Percentiles rank a stretch among this genome's conserved stretches.
Conservation (phyloP, 2,113 vertebrate species). For the Chaetura pelagica region DNA sequence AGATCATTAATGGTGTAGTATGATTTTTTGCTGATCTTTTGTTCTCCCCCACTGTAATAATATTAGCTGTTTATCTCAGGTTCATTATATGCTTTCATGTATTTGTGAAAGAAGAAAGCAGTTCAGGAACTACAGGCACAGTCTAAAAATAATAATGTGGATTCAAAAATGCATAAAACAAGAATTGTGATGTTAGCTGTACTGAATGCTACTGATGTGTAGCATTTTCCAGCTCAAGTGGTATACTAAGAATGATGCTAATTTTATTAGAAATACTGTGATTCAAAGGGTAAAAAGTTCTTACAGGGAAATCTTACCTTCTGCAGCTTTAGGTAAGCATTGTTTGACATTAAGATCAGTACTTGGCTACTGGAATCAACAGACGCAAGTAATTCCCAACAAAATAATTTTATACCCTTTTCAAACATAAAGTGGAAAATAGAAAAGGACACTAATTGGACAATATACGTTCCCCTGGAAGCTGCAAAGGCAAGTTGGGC, state of each 20-base stretch:
- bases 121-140: not conserved
- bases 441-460: slow-evolving; percentile 5
- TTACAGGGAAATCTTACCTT: not conserved
- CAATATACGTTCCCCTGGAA: not conserved
- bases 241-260: not conserved
- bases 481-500: not conserved
- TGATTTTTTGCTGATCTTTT: slow-evolving; percentile 42
- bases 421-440: slow-evolving; percentile 3
- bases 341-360: not conserved
- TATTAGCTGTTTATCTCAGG: slow-evolving; percentile 4
- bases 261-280: not conserved
- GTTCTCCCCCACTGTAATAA: not conserved
- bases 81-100: not conserved
- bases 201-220: not conserved
- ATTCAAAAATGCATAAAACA: not conserved
- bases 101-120: not conserved
- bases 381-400: not conserved
- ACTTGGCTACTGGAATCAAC: not conserved
- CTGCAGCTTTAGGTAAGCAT: not conserved
- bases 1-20: not conserved
- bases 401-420: not conserved
- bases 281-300: not conserved
- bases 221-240: not conserved
- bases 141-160: not conserved
- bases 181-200: not conserved